Conservation (phyloP, 1,140 invertebrate genomes). For the Drosophila nannoptera region DNA sequence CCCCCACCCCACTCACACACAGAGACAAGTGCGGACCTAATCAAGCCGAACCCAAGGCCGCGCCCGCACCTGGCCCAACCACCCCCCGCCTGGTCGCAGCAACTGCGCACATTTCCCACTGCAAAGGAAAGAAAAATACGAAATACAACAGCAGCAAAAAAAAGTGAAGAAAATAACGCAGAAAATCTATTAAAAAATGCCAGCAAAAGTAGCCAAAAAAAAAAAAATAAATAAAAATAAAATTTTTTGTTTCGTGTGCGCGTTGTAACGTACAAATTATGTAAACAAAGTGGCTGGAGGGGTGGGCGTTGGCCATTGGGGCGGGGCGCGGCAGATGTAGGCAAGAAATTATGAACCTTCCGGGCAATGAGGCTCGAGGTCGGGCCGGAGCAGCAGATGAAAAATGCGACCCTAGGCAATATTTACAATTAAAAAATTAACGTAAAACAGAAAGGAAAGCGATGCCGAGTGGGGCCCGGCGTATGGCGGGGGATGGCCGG, state of each 20-base stretch:
- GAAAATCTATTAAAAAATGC: slow-evolving; percentile 71
- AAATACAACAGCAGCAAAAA: slow-evolving; percentile 8
- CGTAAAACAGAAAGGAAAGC: slow-evolving; percentile 69
- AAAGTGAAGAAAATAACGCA: slow-evolving; percentile 19
- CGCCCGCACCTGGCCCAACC: not conserved
- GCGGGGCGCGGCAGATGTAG: slow-evolving; percentile 3
- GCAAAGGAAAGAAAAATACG: slow-evolving; percentile 23
- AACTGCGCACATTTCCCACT: slow-evolving; percentile 66
- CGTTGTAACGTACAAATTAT: slow-evolving; percentile 78
- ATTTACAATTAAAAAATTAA: slow-evolving; percentile 78
- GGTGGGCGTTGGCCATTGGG: slow-evolving; percentile 2
- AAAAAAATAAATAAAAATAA: not conserved
- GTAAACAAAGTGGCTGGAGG: slow-evolving; percentile 58
- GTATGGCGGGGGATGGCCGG: not conserved
- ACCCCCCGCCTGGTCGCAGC: slow-evolving; percentile 27
- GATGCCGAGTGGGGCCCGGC: slow-evolving; percentile 1
- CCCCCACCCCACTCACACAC: not conserved
- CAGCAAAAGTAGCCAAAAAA: slow-evolving; percentile 67
- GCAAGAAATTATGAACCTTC: slow-evolving; percentile 68
- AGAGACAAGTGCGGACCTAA: slow-evolving; percentile 36
- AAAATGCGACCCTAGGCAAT: slow-evolving; percentile 76
- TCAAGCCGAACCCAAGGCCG: slow-evolving; percentile 24
- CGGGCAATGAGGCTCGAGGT: slow-evolving; percentile 21
- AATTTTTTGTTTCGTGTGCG: slow-evolving; percentile 54
- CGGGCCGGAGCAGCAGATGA: slow-evolving; percentile 57